Percentiles rank a stretch among this genome's conserved stretches.
Evolutionary conservation across 2,113 vertebrate genomes (phyloP).

Genomic region (Anoura caudifer): DNA sequence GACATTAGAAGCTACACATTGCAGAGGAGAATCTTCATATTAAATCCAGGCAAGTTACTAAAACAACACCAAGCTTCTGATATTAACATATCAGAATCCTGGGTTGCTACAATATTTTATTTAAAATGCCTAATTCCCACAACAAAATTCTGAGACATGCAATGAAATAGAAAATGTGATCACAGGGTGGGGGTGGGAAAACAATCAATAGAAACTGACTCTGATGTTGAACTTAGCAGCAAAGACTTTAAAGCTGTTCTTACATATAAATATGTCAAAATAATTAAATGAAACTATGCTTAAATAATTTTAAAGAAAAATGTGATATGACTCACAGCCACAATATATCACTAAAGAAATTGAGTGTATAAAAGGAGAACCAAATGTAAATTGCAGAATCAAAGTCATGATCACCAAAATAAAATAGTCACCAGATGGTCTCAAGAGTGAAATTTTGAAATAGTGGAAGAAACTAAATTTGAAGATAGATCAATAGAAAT

Average conservation of each 20-base stretch:
- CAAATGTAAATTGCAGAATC: not conserved
- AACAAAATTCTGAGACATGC: not conserved
- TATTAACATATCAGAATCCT: not conserved
- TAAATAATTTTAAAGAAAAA: conserved; percentile 3
- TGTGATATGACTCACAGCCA: not conserved
- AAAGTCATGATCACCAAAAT: not conserved
- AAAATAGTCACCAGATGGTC: not conserved
- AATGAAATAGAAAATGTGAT: not conserved
- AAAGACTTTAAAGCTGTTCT: not conserved
- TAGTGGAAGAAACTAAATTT: not conserved
- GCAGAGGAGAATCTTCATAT: not conserved
- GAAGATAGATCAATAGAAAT: not conserved
- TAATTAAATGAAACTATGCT: not conserved
- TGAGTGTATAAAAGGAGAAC: not conserved
- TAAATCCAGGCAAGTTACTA: not conserved
- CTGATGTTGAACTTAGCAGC: not conserved
- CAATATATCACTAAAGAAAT: not conserved
- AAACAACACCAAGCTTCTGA: not conserved
- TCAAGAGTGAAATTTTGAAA: not conserved
- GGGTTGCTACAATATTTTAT: not conserved
- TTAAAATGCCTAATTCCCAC: not conserved
- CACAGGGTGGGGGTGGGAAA: not conserved
- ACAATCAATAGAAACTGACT: not conserved
- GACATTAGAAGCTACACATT: not conserved
- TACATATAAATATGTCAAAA: conserved; percentile 6